Evolutionary conservation across 1,140 invertebrate genomes (phyloP).

Genomic region (Glossosoma conforme): DNA sequence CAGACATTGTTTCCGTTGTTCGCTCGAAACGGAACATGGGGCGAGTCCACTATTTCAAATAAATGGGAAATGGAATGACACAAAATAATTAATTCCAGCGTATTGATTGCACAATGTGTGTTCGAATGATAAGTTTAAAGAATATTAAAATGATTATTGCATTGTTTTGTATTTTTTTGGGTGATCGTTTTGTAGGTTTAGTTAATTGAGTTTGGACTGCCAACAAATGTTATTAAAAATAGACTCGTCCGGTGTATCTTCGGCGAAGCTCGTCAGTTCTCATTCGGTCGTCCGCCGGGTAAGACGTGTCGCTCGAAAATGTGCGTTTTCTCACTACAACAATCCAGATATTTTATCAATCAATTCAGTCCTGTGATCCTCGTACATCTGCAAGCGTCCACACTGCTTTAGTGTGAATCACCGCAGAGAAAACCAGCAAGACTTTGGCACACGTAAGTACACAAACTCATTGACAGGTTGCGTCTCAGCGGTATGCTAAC

Average conservation of each 20-base stretch:
- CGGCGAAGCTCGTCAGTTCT: conserved; percentile 42
- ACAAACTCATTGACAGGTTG: conserved; percentile 44
- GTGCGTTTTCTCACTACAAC: conserved; percentile 48
- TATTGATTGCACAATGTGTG: too few relatives aligned
- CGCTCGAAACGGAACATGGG: conserved; percentile 20
- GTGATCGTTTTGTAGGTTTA: too few relatives aligned
- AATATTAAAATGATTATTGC: too few relatives aligned
- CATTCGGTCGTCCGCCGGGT: conserved; percentile 42
- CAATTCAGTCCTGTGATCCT: conserved; percentile 12
- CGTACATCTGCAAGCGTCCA: conserved; percentile 11
- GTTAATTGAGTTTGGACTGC: conserved; percentile 13
- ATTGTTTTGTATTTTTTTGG: too few relatives aligned
- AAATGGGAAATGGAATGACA: neutral
- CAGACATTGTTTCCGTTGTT: conserved; percentile 12
- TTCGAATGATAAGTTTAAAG: too few relatives aligned
- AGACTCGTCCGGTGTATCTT: conserved; percentile 30
- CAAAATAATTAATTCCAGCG: too few relatives aligned
- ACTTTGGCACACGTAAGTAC: conserved; percentile 49
- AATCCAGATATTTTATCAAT: conserved; percentile 20
- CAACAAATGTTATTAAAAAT: conserved; percentile 32
- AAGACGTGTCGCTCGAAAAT: conserved; percentile 43
- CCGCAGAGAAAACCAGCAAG: conserved; percentile 38
- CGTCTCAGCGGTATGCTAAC: conserved; percentile 37
- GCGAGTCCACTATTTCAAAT: conserved; percentile 29
- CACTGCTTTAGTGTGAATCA: conserved; percentile 36